Percentiles rank a stretch among this genome's conserved stretches.
These are phyloP conservation scores for Sminthurinus aureus DNA, from an alignment of 2,888 invertebrate species.

Conservation along the genomic window DNA sequence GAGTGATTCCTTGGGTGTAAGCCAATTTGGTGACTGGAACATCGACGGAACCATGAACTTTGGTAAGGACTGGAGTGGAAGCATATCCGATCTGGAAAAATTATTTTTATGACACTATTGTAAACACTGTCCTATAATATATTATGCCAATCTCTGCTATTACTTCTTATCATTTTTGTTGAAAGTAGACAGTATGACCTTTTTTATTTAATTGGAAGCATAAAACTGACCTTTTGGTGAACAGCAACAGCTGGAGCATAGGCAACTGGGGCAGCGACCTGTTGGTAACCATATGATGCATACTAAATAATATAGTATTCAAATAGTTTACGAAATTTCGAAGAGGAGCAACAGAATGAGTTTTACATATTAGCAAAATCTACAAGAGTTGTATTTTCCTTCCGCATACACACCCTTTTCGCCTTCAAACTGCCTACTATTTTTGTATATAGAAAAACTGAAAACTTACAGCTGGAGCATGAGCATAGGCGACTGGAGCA, in stretches of 20 bases:
- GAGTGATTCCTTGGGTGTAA: slow-evolving; percentile 66
- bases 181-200: too few species aligned
- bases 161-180: too few species aligned
- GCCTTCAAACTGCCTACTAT: too few species aligned
- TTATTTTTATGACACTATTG: not conserved
- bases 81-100: slow-evolving; percentile 55
- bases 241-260: slow-evolving; percentile 54
- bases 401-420: not conserved
- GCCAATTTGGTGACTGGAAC: slow-evolving; percentile 66
- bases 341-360: slow-evolving; percentile 3
- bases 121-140: too few species aligned
- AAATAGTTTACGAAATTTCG: not conserved
- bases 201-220: too few species aligned
- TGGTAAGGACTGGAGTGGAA: slow-evolving; percentile 56
- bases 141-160: too few species aligned
- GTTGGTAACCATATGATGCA: slow-evolving; percentile 2
- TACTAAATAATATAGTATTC: not conserved
- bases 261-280: slow-evolving; percentile 53
- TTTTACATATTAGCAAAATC: not conserved
- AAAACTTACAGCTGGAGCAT: too few species aligned
- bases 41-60: slow-evolving; percentile 64
- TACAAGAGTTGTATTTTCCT: not conserved
- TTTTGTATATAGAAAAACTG: too few species aligned
- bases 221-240: slow-evolving; percentile 53
- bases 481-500: slow-evolving; percentile 7